Evolutionary conservation across 2,888 invertebrate species (phyloP).

Genomic region (Pseudolycoriella hygida): DNA sequence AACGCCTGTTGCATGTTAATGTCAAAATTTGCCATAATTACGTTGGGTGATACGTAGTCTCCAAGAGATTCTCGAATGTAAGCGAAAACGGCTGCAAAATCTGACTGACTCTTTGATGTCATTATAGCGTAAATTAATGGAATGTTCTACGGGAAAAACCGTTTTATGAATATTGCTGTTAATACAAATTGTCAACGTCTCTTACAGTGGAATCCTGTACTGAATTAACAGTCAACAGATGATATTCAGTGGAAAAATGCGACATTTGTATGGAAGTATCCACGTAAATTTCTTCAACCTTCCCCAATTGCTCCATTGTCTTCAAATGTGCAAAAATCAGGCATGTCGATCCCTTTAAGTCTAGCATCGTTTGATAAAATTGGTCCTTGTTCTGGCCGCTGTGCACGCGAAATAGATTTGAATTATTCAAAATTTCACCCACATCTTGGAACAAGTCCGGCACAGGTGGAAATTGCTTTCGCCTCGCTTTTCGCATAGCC

Average conservation of each 20-base stretch:
- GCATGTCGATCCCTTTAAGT: constrained; percentile 12
- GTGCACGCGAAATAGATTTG: constrained; percentile 14
- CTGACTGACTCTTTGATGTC: constrained; percentile 13
- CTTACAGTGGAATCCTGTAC: constrained; percentile 9
- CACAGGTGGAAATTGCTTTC: constrained; percentile 15
- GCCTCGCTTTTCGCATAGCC: constrained; percentile 17
- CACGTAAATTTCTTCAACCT: constrained; percentile 16
- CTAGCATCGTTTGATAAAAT: constrained; percentile 15
- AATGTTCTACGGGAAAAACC: constrained; percentile 11
- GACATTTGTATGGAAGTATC: constrained; percentile 14
- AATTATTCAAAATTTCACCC: constrained; percentile 13
- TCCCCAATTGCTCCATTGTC: constrained; percentile 13
- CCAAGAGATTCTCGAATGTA: constrained; percentile 15
- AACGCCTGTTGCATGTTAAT: constrained; percentile 13
- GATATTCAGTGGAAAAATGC: constrained; percentile 13
- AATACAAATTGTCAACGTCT: no score
- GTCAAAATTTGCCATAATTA: constrained; percentile 15
- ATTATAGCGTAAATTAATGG: constrained; percentile 15
- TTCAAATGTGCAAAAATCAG: constrained; percentile 16
- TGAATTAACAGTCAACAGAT: constrained; percentile 15
- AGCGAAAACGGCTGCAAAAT: constrained; percentile 13
- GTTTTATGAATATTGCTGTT: no score
- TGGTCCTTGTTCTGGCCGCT: constrained; percentile 14
- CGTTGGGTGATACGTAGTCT: constrained; percentile 12
- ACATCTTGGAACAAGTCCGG: constrained; percentile 14